phyloP scores from a whole-genome alignment of 2,797 vertebrate species.

The Anniella stebbinsi region DNA sequence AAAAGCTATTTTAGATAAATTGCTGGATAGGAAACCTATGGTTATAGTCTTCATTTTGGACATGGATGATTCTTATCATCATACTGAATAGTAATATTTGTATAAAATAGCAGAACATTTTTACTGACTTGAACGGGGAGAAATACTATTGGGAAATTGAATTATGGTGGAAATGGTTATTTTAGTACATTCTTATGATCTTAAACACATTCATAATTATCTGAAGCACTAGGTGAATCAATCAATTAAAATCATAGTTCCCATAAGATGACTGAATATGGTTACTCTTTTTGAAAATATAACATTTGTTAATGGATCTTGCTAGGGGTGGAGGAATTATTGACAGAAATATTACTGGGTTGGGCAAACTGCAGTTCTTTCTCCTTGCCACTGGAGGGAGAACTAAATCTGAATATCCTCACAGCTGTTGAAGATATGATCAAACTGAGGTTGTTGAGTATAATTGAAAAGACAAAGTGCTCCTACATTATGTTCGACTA shows the following conservation, averaged over 20 bases:
- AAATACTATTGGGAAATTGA: neutral
- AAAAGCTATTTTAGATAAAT: neutral
- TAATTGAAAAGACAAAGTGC: neutral
- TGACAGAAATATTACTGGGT: neutral
- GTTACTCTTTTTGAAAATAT: neutral
- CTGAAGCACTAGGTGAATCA: neutral
- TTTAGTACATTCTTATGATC: slow-evolving; percentile 10
- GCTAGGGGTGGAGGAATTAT: neutral
- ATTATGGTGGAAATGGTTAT: neutral
- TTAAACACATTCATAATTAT: neutral
- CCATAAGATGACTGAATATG: neutral
- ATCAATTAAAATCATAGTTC: neutral
- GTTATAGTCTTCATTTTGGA: neutral
- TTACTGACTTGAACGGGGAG: neutral
- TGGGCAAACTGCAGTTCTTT: neutral
- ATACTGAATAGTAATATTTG: neutral
- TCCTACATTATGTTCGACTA: neutral
- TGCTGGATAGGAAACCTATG: neutral
- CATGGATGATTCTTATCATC: neutral
- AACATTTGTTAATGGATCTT: neutral
- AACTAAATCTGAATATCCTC: neutral
- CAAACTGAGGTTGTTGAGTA: neutral
- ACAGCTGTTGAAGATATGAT: neutral
- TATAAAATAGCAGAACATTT: neutral
- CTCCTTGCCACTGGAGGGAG: neutral